Evolutionary conservation across 2,888 invertebrate species (phyloP), one percentile per base, ranked within the genome.

Genomic region (Alloscopus bannaensis): DNA sequence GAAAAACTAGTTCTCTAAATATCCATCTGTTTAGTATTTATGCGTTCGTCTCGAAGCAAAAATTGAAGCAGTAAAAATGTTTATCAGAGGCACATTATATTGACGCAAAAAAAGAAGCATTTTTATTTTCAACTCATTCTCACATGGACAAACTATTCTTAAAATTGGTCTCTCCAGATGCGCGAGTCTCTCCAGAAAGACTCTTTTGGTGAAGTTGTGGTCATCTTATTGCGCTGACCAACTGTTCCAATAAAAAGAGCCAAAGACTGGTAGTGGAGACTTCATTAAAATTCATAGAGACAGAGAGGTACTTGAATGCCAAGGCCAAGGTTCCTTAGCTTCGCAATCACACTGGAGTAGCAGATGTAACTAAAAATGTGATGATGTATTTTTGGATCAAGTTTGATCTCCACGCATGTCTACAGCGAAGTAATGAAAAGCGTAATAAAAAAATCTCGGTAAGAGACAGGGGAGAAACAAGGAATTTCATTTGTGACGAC

Each of bases 1-100:
- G 31, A 59, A 29, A n/a, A 59, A 59, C 28, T 59, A 4, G n/a
- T 28, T 59, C 13, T 59, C 31, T 29, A 28, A 18, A 11, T n/a
- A 31, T 22, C 24, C 3, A 31, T n/a, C 18, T n/a, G 24, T 55
- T n/a, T n/a, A 22, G 20, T 55, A 22, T 28, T 59, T 59, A 28
- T 8, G 59, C 29, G 29, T 31, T 59, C 31, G n/a, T n/a, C n/a
- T n/a, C 8, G 50, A 50, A 36, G 36, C 6, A 36, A 36, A 36
- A 36, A 13, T 36, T 13, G 36, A 36, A 36, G 36, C 8, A 13
- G 50, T 16, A 50, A 50, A 13, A 50, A 50, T 16, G 18, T 18
- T 13, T 4, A 50, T 4, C 50, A 8, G 20, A n/a, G 6, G 4
- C 4, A 50, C n/a, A n/a, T 50, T 50, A 16, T 50, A 4, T 50